Evolutionary conservation across 2,888 invertebrate genomes (phyloP).

Genomic region (Sphecodes monilicornis): DNA sequence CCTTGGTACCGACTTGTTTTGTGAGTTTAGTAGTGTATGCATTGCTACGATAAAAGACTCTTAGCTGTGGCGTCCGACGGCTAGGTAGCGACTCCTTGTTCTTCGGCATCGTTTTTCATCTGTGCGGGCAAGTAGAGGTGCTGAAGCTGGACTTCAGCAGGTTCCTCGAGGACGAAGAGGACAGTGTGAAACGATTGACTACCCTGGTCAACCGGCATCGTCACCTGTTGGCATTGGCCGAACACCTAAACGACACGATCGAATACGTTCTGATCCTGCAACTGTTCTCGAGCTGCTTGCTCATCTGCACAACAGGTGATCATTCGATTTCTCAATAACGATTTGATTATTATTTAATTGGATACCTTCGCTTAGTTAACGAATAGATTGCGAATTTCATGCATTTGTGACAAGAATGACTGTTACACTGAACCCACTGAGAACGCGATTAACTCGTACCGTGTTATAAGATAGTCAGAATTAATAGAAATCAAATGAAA

Average conservation of each 20-base stretch:
- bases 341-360: neutral
- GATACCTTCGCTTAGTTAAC: neutral
- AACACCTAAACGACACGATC: slow-evolving; percentile 60
- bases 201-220: slow-evolving; percentile 60
- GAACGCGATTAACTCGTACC: no score
- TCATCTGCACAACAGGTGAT: slow-evolving; percentile 36
- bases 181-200: neutral
- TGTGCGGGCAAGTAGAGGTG: slow-evolving; percentile 79
- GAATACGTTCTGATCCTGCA: slow-evolving; percentile 31
- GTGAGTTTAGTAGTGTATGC: neutral
- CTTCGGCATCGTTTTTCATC: slow-evolving; percentile 76
- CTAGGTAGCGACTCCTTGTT: slow-evolving; percentile 75
- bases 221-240: slow-evolving; percentile 56
- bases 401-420: no score
- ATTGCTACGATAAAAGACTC: neutral
- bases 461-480: no score
- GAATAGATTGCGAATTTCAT: no score
- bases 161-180: neutral
- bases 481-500: no score
- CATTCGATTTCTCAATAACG: neutral
- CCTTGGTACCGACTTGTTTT: slow-evolving; percentile 6
- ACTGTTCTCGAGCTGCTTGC: slow-evolving; percentile 25
- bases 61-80: neutral
- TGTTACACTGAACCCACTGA: no score
- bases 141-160: slow-evolving; percentile 56